Percentiles rank a stretch among this genome's conserved stretches.
phyloP scores from a whole-genome alignment of 2,113 vertebrate genomes.

The Zosterops lateralis region DNA sequence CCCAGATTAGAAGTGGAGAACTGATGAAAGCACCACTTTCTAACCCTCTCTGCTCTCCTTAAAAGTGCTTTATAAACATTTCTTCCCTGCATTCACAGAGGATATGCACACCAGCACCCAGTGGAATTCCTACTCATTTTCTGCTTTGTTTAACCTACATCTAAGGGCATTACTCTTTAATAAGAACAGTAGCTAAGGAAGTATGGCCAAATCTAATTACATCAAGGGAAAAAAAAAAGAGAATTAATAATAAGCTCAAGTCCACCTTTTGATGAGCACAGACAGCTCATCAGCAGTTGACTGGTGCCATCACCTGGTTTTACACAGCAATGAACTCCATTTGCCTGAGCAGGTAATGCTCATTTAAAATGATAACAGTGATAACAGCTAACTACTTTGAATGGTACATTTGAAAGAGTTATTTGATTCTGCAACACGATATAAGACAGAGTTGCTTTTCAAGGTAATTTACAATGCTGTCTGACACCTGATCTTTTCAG shows the following conservation, averaged over 20 bases:
- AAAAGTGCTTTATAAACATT: neutral
- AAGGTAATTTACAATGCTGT: neutral
- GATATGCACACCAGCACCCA: neutral
- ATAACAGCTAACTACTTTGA: neutral
- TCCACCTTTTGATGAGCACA: neutral
- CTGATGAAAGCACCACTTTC: neutral
- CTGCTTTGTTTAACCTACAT: constrained; percentile 44
- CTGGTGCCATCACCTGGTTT: constrained; percentile 61
- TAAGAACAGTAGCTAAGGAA: neutral
- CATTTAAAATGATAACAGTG: neutral
- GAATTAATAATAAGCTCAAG: neutral
- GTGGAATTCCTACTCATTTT: neutral
- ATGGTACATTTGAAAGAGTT: neutral
- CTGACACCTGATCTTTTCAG: neutral
- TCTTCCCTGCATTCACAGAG: neutral
- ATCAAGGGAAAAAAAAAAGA: neutral
- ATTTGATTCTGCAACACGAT: rapidly evolving
- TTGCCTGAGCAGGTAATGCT: neutral
- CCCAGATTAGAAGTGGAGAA: neutral
- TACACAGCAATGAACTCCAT: neutral
- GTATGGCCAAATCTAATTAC: constrained; percentile 15
- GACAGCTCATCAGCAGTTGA: neutral
- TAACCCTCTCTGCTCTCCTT: neutral
- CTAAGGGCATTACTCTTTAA: neutral
- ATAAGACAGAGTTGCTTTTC: neutral